Evolutionary conservation across 2,888 invertebrate genomes (phyloP), one percentile per base, ranked within the genome.

Genomic region (Syrista parreyssii): DNA sequence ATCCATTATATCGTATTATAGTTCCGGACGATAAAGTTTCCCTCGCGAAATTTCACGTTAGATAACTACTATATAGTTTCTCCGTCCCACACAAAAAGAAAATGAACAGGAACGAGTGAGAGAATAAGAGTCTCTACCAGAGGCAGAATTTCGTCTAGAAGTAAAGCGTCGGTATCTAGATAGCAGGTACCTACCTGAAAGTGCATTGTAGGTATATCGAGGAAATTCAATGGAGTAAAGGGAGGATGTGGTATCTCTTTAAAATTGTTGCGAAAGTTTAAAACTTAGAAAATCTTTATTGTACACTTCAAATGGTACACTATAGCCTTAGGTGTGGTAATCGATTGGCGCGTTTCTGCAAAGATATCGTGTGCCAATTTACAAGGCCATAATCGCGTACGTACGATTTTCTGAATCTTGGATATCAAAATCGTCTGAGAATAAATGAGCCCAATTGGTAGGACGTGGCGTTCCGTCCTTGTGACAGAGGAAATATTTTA

Each of bases 311-410:
- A 73, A 15, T 55, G 9, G 15, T 75, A 80, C 76, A 80, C 76
- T 80, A 81, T 80, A 83, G 82, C 87, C 85, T 87, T 83, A 85
- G 78, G 82, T 81, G 79, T 55, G 75, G 81, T 81, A 83, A 87
- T 87, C 82, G 84, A 85, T 87, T 83, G 82, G 81, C 80, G 77
- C 75, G 68, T 80, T 79, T 79, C 80, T 75, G 75, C 75, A 55
- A 77, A 72, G 30, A 75, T 78, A 79, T 78, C 72, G 68, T 81
- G 68, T 36, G 69, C 72, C 73, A 36, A 75, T 75, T 78, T 75
- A 40, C 4, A 34, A 75, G 55, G n/a, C 69, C 68, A 55, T 2
- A 55, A 23, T 55, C 40, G 40, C 0, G 15, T 55, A 55, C 4
- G 15, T 55, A 55, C 0, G 1, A 15, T 23, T 55, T 55, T 55